A percentile compares a stretch with the other conserved stretches of the same genome.
phyloP scores from a whole-genome alignment of 2,797 vertebrate genomes.

The Leptoclinus maculatus region DNA sequence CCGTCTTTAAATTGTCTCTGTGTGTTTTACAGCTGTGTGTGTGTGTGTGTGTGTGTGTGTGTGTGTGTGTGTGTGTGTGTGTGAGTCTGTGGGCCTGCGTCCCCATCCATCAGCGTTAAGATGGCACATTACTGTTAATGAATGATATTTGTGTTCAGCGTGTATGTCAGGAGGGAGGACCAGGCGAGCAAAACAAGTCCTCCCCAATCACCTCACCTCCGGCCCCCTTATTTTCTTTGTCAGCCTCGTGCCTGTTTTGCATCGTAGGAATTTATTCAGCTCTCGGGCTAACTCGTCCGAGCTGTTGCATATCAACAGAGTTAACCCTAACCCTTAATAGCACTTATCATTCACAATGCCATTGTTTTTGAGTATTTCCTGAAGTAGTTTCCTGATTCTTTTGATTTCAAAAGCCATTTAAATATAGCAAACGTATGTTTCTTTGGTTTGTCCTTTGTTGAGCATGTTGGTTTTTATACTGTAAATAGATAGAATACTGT shows the following conservation, averaged over 20 bases:
- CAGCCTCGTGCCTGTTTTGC: conserved; percentile 66
- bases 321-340: neutral
- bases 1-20: conserved; percentile 95
- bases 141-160: conserved; percentile 90
- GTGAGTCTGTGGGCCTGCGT: conserved; percentile 78
- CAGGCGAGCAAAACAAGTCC: conserved; percentile 78
- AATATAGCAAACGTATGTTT: no score
- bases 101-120: conserved; percentile 90
- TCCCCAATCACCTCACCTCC: conserved; percentile 75
- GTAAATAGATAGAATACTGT: no score
- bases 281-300: conserved; percentile 39
- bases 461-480: neutral
- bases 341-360: neutral
- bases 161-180: conserved; percentile 84
- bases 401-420: neutral
- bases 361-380: neutral
- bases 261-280: conserved; percentile 63
- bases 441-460: neutral
- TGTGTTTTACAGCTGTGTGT: conserved; percentile 92
- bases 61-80: conserved; percentile 80
- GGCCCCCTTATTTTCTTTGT: conserved; percentile 68
- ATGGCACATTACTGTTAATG: conserved; percentile 94
- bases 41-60: conserved; percentile 80
- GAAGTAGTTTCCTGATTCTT: neutral
- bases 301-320: conserved; percentile 29